A percentile compares a stretch with the other conserved stretches of the same genome.
These are phyloP conservation scores for Physocephala rufipes DNA, from an alignment of 2,888 invertebrate species.

Conservation along the genomic window DNA sequence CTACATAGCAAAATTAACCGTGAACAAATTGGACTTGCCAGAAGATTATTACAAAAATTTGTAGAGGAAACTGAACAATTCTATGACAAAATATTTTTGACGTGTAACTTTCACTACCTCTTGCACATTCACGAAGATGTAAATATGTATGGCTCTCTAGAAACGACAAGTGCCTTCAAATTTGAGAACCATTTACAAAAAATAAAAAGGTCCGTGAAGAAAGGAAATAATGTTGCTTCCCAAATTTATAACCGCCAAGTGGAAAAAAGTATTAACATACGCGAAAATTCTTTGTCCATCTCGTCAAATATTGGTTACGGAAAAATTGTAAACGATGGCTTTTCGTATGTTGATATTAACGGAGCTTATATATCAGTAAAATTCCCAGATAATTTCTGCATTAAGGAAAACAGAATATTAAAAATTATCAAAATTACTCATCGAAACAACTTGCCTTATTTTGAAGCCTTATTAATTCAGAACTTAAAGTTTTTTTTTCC, in stretches of 20 bases:
- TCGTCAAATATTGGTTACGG: too few species aligned
- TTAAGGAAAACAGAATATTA: too few species aligned
- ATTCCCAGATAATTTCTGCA: too few species aligned
- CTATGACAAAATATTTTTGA: constrained; percentile 5
- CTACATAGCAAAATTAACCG: neutral
- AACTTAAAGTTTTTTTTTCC: too few species aligned
- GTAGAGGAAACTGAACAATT: neutral
- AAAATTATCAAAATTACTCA: too few species aligned
- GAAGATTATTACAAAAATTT: neutral
- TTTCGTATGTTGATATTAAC: too few species aligned
- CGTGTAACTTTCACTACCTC: constrained; percentile 33
- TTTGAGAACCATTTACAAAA: constrained; percentile 35
- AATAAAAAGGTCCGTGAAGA: constrained; percentile 26
- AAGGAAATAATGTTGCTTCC: constrained; percentile 26
- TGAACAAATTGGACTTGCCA: neutral
- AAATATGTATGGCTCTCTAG: constrained; percentile 28
- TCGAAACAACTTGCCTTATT: too few species aligned
- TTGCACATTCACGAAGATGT: constrained; percentile 36
- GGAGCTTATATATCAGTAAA: too few species aligned
- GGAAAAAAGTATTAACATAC: constrained; percentile 21
- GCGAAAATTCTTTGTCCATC: too few species aligned
- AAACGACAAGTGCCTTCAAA: constrained; percentile 34
- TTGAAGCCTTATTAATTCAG: too few species aligned
- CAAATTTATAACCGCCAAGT: constrained; percentile 36
- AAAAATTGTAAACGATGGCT: too few species aligned